Evolutionary conservation across 2,113 vertebrate genomes (phyloP).

Genomic region (Pteronura brasiliensis): DNA sequence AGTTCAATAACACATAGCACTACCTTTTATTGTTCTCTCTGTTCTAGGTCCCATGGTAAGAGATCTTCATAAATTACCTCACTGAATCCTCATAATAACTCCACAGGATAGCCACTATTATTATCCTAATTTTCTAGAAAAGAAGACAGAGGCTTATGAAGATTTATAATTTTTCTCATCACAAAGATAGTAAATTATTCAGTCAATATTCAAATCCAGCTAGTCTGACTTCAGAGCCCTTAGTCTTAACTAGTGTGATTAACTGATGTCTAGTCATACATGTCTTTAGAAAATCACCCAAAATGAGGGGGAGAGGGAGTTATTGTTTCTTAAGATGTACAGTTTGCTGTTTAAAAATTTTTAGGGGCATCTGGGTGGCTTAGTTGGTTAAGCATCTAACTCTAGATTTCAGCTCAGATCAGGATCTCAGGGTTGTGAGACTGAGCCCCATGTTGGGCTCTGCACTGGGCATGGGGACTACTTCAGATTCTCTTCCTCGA

Average conservation of each 20-base stretch:
- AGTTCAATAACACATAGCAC: neutral
- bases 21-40: neutral
- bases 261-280: neutral
- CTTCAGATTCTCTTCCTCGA: neutral
- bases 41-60: neutral
- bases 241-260: neutral
- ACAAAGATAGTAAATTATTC: neutral
- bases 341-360: neutral
- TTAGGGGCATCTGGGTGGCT: neutral
- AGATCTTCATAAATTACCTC: neutral
- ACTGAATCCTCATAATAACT: neutral
- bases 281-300: neutral
- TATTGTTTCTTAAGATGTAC: neutral
- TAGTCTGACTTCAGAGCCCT: neutral
- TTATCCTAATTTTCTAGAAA: neutral
- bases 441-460: neutral
- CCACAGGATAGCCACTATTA: neutral
- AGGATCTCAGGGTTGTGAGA: neutral
- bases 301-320: neutral
- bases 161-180: neutral
- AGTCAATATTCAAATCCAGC: neutral
- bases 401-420: neutral
- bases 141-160: neutral
- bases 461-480: neutral
- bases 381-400: neutral